A percentile compares a stretch with the other conserved stretches of the same genome.
Conservation (phyloP, 2,888 invertebrate genomes). For the Lasius platythorax region DNA sequence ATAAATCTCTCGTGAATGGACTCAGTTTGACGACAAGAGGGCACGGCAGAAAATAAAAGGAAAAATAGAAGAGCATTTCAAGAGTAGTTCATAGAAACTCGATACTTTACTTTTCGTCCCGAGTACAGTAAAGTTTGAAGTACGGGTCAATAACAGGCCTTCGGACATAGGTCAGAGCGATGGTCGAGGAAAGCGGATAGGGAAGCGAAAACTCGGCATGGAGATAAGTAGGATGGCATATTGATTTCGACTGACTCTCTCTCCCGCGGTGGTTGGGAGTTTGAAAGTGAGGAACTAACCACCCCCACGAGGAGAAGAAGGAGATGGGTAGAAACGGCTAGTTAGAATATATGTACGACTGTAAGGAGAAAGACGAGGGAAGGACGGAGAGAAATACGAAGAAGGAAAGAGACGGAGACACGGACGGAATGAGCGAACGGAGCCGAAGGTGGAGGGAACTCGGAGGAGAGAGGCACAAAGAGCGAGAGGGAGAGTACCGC, state of each 20-base stretch:
- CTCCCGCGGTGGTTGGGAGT: conserved; percentile 76
- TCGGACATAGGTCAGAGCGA: conserved; percentile 59
- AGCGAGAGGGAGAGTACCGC: conserved; percentile 68
- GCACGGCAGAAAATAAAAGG: neutral
- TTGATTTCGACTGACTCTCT: conserved; percentile 83
- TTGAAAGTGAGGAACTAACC: conserved; percentile 81
- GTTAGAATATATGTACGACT: conserved; percentile 60
- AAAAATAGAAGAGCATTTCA: conserved; percentile 10
- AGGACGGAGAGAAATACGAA: conserved; percentile 5
- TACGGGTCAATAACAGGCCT: conserved; percentile 47
- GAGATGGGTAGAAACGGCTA: conserved; percentile 54
- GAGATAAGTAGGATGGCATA: conserved; percentile 84
- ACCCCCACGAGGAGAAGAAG: conserved; percentile 57
- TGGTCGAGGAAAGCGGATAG: conserved; percentile 70
- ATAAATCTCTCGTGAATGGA: neutral
- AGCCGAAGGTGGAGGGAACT: conserved; percentile 56
- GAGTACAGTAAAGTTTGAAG: conserved; percentile 32
- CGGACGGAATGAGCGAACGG: conserved; percentile 49
- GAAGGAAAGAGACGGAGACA: conserved; percentile 24
- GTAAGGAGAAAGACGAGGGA: conserved; percentile 26
- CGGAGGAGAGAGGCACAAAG: conserved; percentile 50
- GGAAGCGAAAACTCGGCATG: conserved; percentile 74
- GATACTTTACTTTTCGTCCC: conserved; percentile 23
- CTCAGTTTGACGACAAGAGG: neutral
- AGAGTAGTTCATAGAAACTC: conserved; percentile 25